Percentiles rank a stretch among this genome's conserved stretches.
phyloP scores from a whole-genome alignment of 2,888 invertebrate species.

The Dolichomitus sp. region DNA sequence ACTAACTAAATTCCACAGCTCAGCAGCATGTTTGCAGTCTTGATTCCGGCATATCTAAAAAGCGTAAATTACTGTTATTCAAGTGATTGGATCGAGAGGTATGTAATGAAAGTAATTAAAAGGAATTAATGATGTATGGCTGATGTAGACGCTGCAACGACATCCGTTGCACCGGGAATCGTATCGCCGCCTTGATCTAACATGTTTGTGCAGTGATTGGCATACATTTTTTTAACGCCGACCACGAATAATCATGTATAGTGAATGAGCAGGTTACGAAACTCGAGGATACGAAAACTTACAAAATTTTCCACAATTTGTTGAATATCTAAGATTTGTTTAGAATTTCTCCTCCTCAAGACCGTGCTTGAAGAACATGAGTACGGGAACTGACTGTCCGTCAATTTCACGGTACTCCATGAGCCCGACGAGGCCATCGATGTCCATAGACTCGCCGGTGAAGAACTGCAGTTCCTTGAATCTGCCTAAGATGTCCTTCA shows the following conservation, averaged over 20 bases:
- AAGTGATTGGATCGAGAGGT: constrained; percentile 6
- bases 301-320: constrained; percentile 83
- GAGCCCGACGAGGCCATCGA: constrained; percentile 97
- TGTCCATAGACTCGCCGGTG: constrained; percentile 97
- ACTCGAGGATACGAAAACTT: constrained; percentile 70
- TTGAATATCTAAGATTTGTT: constrained; percentile 83
- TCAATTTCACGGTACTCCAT: constrained; percentile 97
- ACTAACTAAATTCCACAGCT: constrained; percentile 77
- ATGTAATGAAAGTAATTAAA: background rate
- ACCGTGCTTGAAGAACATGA: constrained; percentile 99
- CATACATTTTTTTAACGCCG: constrained; percentile 64
- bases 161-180: constrained; percentile 76
- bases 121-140: constrained; percentile 71
- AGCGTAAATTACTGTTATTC: constrained; percentile 32
- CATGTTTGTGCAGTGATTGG: constrained; percentile 81
- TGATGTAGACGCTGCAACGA: constrained; percentile 73
- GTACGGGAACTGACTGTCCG: constrained; percentile 93
- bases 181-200: constrained; percentile 76
- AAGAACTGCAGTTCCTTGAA: constrained; percentile 98
- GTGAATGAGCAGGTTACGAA: background rate
- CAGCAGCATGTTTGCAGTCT: constrained; percentile 80
- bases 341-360: constrained; percentile 98
- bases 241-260: constrained; percentile 73
- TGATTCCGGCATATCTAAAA: constrained; percentile 82
- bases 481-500: constrained; percentile 96